Conservation (phyloP, 2,797 vertebrate genomes). For the Esox lucius region DNA sequence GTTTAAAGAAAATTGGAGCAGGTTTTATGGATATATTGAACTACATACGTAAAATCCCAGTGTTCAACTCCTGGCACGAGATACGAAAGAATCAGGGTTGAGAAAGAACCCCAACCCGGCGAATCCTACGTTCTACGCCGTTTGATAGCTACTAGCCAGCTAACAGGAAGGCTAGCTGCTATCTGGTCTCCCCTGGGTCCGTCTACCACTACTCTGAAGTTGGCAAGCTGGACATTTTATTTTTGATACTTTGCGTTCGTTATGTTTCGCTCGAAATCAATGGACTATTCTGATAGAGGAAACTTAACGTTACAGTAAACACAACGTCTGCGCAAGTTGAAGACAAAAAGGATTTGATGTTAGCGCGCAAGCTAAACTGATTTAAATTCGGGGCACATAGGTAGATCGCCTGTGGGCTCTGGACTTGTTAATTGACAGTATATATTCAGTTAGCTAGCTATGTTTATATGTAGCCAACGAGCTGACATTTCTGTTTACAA, state of each 20-base stretch:
- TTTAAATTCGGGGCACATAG: constrained; percentile 5
- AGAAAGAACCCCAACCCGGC: neutral
- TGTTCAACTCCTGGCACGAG: constrained; percentile 27
- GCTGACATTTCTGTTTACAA: constrained; percentile 60
- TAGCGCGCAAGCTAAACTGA: neutral
- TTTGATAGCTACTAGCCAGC: constrained; percentile 36
- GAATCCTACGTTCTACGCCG: neutral
- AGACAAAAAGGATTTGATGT: neutral
- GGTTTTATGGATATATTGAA: neutral
- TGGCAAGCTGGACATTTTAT: constrained; percentile 42
- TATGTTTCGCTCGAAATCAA: constrained; percentile 35
- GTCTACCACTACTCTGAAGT: constrained; percentile 19
- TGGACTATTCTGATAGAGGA: constrained; percentile 40
- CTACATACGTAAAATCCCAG: constrained; percentile 14
- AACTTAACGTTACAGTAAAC: neutral
- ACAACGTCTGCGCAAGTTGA: neutral
- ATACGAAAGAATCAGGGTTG: constrained; percentile 1
- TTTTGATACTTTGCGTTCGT: neutral
- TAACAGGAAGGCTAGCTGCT: constrained; percentile 56
- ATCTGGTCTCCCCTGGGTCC: neutral
- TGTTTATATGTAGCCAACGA: constrained; percentile 71
- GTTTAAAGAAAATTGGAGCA: constrained; percentile 19
- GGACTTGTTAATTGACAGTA: constrained; percentile 1
- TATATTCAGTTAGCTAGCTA: constrained; percentile 57
- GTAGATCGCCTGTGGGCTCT: constrained; percentile 1